Base-by-base conservation (phyloP, 2,113 vertebrate genomes). In the Heloderma charlesbogerti region DNA sequence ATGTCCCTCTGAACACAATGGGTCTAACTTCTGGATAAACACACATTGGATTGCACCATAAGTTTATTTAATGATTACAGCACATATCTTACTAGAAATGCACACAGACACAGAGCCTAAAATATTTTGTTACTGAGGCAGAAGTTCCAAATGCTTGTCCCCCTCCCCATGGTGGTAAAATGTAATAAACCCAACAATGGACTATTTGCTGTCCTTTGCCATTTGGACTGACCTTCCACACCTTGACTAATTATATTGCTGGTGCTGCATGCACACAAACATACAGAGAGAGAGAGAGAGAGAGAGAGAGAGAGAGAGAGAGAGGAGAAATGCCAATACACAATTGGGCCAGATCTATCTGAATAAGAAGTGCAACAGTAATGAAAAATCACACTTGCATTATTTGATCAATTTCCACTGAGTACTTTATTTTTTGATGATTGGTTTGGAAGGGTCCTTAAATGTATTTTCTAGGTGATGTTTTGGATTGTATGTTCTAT, bases 281-380 rank as follows among this genome's bases (percentile, higher is more conserved):
- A 71, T 31, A 34, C 31, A 31, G 9, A 31, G 10, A 12, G 10
- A 31, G 6, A 71, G 69, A 31, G 69, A 5, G 75, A 91, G 12
- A 92, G 86, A 60, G 0, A 22, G 78, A 63, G 4, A 84, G 3
- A 88, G 12, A 88, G 34, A 91, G 75, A 13, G 95, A 91, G 87
- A 60, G 27, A 77, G 43, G 48, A 51, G 48, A 51, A 51, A 51
- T 51, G 8, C 48, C 3, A 51, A 51, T 51, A 8, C 48, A 51
- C 48, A 82, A 48, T 60, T n/a, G 57, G 57, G 15, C 57, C 12
- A 60, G 15, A 60, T 60, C 57, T 60, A 63, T 6, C 1, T 10
- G 18, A 20, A 63, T 15, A 5, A 63, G 60, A 5, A 63, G 51
- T 54, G 51, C 18, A 63, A 18, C 60, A 63, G 60, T 63, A 20